Conservation (phyloP, 1,140 invertebrate genomes). For the Armadillidium nasatum region DNA sequence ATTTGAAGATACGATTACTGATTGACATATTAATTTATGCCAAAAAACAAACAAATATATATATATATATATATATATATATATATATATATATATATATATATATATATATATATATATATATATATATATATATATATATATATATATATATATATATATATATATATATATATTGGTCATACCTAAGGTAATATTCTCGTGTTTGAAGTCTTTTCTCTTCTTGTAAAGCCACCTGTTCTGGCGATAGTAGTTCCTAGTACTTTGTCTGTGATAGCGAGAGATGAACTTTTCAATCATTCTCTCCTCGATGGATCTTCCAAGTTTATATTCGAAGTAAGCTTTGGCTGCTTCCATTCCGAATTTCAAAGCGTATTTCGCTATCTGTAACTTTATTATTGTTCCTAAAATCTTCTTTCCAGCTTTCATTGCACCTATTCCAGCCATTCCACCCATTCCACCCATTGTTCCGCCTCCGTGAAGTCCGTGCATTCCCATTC, state of each 20-base stretch:
- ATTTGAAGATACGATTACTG: no score
- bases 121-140: constrained; percentile 8
- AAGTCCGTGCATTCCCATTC: background rate
- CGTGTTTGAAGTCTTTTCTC: background rate
- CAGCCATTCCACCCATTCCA: background rate
- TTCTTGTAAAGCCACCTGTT: background rate
- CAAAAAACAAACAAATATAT: background rate
- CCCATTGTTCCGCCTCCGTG: background rate
- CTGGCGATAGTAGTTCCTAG: background rate
- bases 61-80: constrained; percentile 20
- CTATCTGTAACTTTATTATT: constrained; percentile 26
- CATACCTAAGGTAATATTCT: constrained; percentile 23
- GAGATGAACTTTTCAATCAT: constrained; percentile 25
- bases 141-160: constrained; percentile 11
- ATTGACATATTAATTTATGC: no score
- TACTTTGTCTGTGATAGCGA: constrained; percentile 2
- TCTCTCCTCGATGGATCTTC: constrained; percentile 14
- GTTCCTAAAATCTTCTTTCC: constrained; percentile 27
- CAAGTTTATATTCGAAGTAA: constrained; percentile 24
- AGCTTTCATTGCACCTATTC: constrained; percentile 17
- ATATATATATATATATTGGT: constrained; percentile 18
- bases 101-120: constrained; percentile 19
- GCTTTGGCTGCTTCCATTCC: constrained; percentile 26
- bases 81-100: background rate
- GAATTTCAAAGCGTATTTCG: constrained; percentile 30